phyloP scores from a whole-genome alignment of 2,797 vertebrate species.

The Anguilla marmorata region DNA sequence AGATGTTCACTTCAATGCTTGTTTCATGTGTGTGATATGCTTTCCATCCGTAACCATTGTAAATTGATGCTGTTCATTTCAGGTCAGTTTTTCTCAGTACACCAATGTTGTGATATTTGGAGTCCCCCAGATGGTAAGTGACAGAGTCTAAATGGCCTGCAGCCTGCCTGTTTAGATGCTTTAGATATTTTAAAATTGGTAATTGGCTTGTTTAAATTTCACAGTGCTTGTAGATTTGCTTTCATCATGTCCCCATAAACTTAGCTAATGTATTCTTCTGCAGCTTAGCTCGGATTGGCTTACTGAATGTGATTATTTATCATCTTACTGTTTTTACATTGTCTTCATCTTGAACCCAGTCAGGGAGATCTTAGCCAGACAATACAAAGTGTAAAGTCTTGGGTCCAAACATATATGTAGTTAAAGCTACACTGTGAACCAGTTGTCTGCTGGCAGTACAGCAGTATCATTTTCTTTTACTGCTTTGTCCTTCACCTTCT shows the following conservation, averaged over 20 bases:
- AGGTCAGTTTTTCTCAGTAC: constrained; percentile 89
- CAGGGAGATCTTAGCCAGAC: background rate
- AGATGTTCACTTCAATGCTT: background rate
- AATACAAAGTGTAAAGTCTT: background rate
- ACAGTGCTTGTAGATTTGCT: background rate
- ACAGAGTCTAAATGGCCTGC: background rate
- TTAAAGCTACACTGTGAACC: background rate
- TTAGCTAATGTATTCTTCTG: background rate
- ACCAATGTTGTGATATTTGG: constrained; percentile 92
- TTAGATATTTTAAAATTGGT: constrained; percentile 13
- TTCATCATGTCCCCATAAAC: background rate
- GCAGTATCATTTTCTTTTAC: background rate
- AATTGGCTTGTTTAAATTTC: background rate
- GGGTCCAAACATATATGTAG: background rate
- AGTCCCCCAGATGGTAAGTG: constrained; percentile 95
- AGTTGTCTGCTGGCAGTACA: background rate
- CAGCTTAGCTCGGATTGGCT: background rate
- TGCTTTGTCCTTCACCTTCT: background rate
- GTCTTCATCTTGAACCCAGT: background rate
- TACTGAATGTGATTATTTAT: background rate
- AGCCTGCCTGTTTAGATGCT: background rate
- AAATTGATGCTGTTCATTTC: constrained; percentile 39
- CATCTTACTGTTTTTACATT: background rate
- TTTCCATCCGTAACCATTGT: background rate
- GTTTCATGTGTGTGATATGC: background rate